Evolutionary conservation across 2,797 vertebrate genomes (phyloP).

Genomic region (Micropoecilia bifurca): DNA sequence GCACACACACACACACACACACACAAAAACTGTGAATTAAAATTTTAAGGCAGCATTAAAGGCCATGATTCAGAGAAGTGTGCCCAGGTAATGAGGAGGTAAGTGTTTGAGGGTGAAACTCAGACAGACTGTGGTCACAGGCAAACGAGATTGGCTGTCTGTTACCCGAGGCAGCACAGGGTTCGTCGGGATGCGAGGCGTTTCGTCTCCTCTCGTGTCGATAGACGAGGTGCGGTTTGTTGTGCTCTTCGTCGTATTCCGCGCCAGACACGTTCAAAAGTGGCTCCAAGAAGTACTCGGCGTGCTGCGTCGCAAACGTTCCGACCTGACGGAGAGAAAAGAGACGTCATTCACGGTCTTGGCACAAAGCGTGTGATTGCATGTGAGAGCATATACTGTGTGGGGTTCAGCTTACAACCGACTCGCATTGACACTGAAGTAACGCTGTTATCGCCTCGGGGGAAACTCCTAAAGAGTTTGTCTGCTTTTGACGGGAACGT

Average conservation of each 20-base stretch:
- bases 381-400: slow-evolving; percentile 3
- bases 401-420: slow-evolving; percentile 18
- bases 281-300: slow-evolving; percentile 96
- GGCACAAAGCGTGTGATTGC: slow-evolving; percentile 22
- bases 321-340: slow-evolving; percentile 84
- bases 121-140: slow-evolving; percentile 72
- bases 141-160: slow-evolving; percentile 54
- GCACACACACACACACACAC: slow-evolving; percentile 47
- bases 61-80: slow-evolving; percentile 39
- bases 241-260: slow-evolving; percentile 90
- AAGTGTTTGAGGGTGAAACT: slow-evolving; percentile 50
- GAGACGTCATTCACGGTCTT: slow-evolving; percentile 30
- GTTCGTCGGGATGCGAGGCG: slow-evolving; percentile 61
- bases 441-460: slow-evolving; percentile 38
- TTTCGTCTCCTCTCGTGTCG: slow-evolving; percentile 82
- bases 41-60: slow-evolving; percentile 48
- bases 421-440: slow-evolving; percentile 27
- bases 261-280: slow-evolving; percentile 84
- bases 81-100: slow-evolving; percentile 54
- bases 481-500: slow-evolving; percentile 35
- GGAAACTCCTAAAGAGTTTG: slow-evolving; percentile 16
- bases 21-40: slow-evolving; percentile 46
- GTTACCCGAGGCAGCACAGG: slow-evolving; percentile 91
- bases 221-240: slow-evolving; percentile 96
- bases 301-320: slow-evolving; percentile 90